These are phyloP conservation scores for Tethea ocularis DNA, from an alignment of 2,888 invertebrate genomes.

Conservation along the genomic window DNA sequence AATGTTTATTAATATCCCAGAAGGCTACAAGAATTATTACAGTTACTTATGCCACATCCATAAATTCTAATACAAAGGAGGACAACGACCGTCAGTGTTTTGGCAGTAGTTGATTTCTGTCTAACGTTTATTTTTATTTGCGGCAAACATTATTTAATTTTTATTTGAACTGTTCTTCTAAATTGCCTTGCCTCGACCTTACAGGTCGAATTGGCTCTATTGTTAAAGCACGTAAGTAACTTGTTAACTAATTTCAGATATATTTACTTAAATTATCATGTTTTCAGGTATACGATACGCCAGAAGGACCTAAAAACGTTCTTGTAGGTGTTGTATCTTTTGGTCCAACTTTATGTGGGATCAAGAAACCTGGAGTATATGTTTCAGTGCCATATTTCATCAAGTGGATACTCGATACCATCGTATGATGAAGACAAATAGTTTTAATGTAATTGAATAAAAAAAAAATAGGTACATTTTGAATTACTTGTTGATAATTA, in stretches of 20 bases:
- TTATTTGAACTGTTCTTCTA: not conserved
- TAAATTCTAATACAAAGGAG: not conserved
- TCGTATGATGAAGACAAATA: conserved; percentile 28
- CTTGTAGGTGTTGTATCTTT: conserved; percentile 86
- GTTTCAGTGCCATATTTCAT: conserved; percentile 76
- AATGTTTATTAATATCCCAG: not conserved
- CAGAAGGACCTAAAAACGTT: conserved; percentile 78
- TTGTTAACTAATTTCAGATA: not conserved
- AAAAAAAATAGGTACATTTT: not conserved
- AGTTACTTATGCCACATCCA: not conserved
- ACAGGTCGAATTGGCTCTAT: no score
- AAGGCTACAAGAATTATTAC: not conserved
- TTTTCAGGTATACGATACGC: conserved; percentile 69
- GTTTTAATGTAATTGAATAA: not conserved
- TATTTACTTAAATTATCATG: not conserved
- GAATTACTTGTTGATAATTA: conserved; percentile 8
- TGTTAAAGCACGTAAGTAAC: no score
- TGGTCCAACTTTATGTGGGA: conserved; percentile 83
- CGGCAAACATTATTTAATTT: not conserved
- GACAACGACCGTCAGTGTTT: not conserved
- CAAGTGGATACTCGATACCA: conserved; percentile 80
- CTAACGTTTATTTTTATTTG: not conserved
- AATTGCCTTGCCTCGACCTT: not conserved
- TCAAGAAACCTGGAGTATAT: conserved; percentile 82
- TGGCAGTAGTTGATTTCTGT: not conserved